Percentiles rank a stretch among this genome's conserved stretches.
phyloP scores from a whole-genome alignment of 2,888 invertebrate genomes.

The Arrhopalites spinosus region DNA sequence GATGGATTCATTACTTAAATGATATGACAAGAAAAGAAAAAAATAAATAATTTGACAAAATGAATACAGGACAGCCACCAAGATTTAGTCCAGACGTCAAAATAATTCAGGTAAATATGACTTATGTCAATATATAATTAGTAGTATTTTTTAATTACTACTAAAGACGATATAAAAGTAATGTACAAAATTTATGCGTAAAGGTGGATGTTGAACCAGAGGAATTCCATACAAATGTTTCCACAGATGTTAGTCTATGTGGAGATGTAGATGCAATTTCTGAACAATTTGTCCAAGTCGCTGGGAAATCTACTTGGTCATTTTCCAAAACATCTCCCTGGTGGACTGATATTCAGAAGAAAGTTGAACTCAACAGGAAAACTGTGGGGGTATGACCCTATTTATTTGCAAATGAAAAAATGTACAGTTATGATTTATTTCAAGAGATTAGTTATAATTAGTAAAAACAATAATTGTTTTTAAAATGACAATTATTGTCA shows the following conservation, averaged over 20 bases:
- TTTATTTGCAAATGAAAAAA: neutral
- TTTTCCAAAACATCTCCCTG: conserved; percentile 68
- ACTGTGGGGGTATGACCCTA: conserved; percentile 67
- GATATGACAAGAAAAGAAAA: too few relatives aligned
- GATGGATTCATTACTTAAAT: too few relatives aligned
- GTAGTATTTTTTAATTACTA: neutral
- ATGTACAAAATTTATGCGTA: neutral
- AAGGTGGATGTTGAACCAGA: conserved; percentile 86
- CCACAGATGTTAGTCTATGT: conserved; percentile 77
- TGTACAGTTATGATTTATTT: conserved; percentile 1
- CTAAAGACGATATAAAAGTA: neutral
- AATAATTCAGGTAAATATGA: conserved; percentile 74
- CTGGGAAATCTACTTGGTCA: conserved; percentile 67
- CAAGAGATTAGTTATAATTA: neutral
- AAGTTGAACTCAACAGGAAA: conserved; percentile 73
- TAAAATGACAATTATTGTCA: neutral
- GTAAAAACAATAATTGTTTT: neutral
- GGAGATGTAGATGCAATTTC: conserved; percentile 81
- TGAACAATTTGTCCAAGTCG: conserved; percentile 66
- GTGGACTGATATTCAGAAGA: conserved; percentile 76
- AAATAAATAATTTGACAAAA: too few relatives aligned
- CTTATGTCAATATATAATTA: neutral
- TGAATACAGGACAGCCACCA: too few relatives aligned
- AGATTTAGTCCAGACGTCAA: conserved; percentile 81
- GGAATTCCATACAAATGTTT: conserved; percentile 89